Evolutionary conservation across 2,797 vertebrate genomes (phyloP).

Genomic region (Taenioides sp.): DNA sequence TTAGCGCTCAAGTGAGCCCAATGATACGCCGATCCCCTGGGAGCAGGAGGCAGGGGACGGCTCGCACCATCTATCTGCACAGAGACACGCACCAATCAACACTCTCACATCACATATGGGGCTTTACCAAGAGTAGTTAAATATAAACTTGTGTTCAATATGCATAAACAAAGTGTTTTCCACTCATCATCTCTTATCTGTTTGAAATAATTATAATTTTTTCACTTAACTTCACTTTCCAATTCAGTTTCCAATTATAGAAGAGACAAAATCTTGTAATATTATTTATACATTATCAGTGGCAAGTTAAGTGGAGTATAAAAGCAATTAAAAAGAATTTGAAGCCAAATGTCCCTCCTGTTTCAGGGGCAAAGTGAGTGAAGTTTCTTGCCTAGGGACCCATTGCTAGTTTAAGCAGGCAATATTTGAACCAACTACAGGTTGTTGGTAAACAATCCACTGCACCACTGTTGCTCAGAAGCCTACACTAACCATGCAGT

Average conservation of each 20-base stretch:
- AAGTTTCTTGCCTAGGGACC: background rate
- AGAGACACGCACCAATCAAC: slow-evolving; percentile 47
- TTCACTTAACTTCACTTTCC: background rate
- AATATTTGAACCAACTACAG: background rate
- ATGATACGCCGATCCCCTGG: slow-evolving; percentile 60
- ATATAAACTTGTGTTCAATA: background rate
- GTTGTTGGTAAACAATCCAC: background rate
- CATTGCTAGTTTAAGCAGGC: background rate
- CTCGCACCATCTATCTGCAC: slow-evolving; percentile 42
- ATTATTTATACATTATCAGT: background rate
- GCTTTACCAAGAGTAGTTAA: background rate
- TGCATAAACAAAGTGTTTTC: background rate
- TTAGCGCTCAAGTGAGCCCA: slow-evolving; percentile 71
- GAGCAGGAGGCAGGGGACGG: slow-evolving; percentile 45
- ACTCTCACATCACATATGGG: slow-evolving; percentile 21
- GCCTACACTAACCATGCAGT: too few relatives aligned
- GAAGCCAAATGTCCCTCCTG: background rate
- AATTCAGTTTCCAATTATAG: background rate
- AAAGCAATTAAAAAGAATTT: background rate
- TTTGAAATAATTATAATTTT: background rate
- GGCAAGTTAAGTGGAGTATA: background rate
- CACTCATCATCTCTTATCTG: background rate
- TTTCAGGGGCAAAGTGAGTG: background rate
- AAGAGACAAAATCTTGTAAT: background rate
- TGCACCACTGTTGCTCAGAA: background rate